These are phyloP conservation scores for Campoletis raptor DNA, from an alignment of 2,888 invertebrate species.

Conservation along the genomic window DNA sequence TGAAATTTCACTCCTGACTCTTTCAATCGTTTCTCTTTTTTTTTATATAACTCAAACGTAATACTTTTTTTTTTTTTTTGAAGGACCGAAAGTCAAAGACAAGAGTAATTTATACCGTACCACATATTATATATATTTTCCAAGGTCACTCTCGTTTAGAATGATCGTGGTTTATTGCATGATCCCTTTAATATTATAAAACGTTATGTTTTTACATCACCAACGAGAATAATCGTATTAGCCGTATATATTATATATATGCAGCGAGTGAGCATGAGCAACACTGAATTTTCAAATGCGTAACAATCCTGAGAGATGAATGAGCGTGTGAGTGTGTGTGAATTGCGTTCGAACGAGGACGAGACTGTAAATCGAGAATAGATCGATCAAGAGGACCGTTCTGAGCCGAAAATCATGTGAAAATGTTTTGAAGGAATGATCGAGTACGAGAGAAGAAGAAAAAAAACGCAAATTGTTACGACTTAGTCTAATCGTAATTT, in stretches of 20 bases:
- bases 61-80: slow-evolving; percentile 36
- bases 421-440: slow-evolving; percentile 31
- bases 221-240: slow-evolving; percentile 73
- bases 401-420: not conserved
- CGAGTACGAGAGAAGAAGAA: slow-evolving; percentile 45
- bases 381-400: not conserved
- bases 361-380: slow-evolving; percentile 43
- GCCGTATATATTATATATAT: slow-evolving; percentile 67
- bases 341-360: slow-evolving; percentile 12
- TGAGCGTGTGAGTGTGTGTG: slow-evolving; percentile 55
- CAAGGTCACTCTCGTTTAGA: not conserved
- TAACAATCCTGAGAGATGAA: slow-evolving; percentile 23
- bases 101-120: slow-evolving; percentile 52
- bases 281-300: slow-evolving; percentile 40
- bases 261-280: slow-evolving; percentile 56
- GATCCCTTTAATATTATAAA: slow-evolving; percentile 72
- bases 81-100: slow-evolving; percentile 45
- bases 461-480: slow-evolving; percentile 61
- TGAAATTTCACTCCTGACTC: not conserved
- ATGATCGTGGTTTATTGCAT: slow-evolving; percentile 70
- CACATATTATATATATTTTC: slow-evolving; percentile 51
- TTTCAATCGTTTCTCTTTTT: slow-evolving; percentile 8
- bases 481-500: slow-evolving; percentile 78
- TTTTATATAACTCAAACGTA: slow-evolving; percentile 32
- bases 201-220: slow-evolving; percentile 77